Evolutionary conservation across 2,113 vertebrate genomes (phyloP).

Genomic region (Takifugu flavidus): DNA sequence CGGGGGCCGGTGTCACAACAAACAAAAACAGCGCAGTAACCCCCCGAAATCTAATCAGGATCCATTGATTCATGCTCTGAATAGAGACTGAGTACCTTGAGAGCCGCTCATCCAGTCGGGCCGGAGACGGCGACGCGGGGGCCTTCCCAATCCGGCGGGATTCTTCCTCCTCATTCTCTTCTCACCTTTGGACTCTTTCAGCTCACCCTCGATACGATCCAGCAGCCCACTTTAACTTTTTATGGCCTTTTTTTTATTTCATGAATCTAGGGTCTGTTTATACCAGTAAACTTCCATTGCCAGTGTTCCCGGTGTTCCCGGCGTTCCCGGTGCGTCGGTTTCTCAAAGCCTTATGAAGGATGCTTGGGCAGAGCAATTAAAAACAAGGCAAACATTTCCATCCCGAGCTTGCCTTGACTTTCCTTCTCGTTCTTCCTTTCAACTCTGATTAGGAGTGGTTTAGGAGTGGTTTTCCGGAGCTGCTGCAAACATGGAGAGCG

Average conservation of each 20-base stretch:
- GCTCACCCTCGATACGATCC: constrained; percentile 60
- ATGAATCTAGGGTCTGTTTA: constrained; percentile 28
- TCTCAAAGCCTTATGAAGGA: constrained; percentile 26
- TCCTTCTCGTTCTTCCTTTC: background rate
- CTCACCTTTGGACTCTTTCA: constrained; percentile 58
- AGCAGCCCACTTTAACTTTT: constrained; percentile 52
- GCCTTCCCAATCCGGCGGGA: constrained; percentile 57
- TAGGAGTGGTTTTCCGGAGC: constrained; percentile 34
- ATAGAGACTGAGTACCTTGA: constrained; percentile 76
- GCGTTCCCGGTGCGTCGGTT: constrained; percentile 24
- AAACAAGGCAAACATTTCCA: constrained; percentile 32
- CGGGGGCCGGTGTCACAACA: constrained; percentile 84
- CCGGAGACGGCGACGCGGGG: constrained; percentile 58
- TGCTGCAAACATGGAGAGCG: background rate
- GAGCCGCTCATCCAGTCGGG: constrained; percentile 66
- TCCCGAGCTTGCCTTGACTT: constrained; percentile 22
- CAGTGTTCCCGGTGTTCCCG: constrained; percentile 12
- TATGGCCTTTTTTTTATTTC: constrained; percentile 37
- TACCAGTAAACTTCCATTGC: constrained; percentile 34
- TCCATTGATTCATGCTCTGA: constrained; percentile 90
- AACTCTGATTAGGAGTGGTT: constrained; percentile 17
- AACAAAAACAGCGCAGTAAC: constrained; percentile 73
- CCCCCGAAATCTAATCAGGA: constrained; percentile 90
- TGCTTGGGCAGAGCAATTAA: constrained; percentile 34
- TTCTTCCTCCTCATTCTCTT: constrained; percentile 53